Conservation (phyloP, 2,797 vertebrate species). For the Pseudocheirus occidentalis region DNA sequence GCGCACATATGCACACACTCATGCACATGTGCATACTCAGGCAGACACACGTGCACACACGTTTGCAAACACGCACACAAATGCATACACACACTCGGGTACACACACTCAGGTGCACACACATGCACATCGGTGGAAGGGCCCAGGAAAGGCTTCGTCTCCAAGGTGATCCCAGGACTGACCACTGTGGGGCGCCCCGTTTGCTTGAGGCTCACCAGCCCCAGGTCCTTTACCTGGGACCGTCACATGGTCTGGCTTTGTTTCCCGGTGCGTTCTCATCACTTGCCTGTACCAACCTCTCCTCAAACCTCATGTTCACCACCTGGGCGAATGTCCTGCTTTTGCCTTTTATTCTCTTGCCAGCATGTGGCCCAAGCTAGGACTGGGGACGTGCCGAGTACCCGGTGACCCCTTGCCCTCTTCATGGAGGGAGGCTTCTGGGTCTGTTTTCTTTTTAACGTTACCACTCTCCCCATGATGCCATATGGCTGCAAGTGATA, state of each 20-base stretch:
- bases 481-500: not conserved
- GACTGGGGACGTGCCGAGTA: not conserved
- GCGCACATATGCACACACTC: too few species aligned
- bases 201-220: too few species aligned
- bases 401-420: not conserved
- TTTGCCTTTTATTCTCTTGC: not conserved
- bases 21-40: too few species aligned
- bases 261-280: not conserved
- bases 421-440: not conserved
- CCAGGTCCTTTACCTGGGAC: not conserved
- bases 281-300: not conserved
- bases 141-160: not conserved
- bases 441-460: not conserved
- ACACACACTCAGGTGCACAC: too few species aligned
- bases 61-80: too few species aligned
- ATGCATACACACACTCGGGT: too few species aligned
- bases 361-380: not conserved
- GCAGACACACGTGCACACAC: too few species aligned
- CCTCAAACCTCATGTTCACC: not conserved
- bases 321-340: fast-evolving
- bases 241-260: not conserved
- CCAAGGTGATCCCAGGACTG: too few species aligned
- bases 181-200: not conserved
- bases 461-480: not conserved
- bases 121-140: too few species aligned